phyloP scores from a whole-genome alignment of 2,113 vertebrate species.

The Chauna torquata region DNA sequence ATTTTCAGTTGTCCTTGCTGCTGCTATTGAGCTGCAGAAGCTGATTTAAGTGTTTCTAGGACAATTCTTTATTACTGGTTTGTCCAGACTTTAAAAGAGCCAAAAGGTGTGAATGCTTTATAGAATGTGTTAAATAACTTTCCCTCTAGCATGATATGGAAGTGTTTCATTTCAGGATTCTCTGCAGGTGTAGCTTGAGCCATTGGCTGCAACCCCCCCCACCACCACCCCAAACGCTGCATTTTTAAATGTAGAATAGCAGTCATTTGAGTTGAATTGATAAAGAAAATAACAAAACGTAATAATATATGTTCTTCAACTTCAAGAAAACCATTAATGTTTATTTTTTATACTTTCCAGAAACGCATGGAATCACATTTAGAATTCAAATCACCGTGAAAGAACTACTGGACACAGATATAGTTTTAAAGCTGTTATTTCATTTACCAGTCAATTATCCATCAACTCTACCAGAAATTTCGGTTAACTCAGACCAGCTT shows the following conservation, averaged over 20 bases:
- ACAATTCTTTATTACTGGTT: neutral
- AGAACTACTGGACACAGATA: constrained; percentile 54
- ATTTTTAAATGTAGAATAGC: neutral
- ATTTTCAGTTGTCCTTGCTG: neutral
- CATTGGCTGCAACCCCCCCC: neutral
- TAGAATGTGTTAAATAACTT: constrained; percentile 51
- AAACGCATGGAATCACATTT: constrained; percentile 76
- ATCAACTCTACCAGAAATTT: constrained; percentile 75
- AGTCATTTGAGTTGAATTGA: neutral
- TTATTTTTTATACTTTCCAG: constrained; percentile 75
- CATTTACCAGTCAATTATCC: constrained; percentile 83
- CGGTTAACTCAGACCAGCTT: constrained; percentile 79
- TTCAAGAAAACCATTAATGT: constrained; percentile 31
- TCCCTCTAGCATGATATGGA: neutral
- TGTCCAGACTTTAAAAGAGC: neutral
- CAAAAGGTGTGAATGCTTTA: constrained; percentile 4
- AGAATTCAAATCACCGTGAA: constrained; percentile 77
- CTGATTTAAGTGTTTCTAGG: neutral
- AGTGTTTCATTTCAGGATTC: constrained; percentile 45
- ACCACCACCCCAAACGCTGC: rapidly evolving
- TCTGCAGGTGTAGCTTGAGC: neutral
- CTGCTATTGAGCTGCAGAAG: neutral
- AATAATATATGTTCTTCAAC: neutral
- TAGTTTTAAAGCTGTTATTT: constrained; percentile 79
- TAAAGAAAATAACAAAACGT: neutral